Conservation (phyloP, 1,140 invertebrate genomes). For the Aporrectodea caliginosa region DNA sequence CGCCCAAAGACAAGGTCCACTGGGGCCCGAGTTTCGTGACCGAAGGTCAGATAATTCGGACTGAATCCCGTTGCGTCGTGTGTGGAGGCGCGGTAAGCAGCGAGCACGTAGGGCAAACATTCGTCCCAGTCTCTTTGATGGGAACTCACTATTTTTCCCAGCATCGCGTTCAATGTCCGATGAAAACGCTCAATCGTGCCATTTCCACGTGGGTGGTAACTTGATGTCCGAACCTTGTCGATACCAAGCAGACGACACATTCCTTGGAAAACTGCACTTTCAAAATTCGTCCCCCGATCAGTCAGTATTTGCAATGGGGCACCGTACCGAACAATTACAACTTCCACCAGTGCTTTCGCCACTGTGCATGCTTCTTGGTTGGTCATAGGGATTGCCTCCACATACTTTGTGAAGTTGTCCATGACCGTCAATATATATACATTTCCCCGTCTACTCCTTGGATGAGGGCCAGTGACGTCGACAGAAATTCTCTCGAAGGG, state of each 20-base stretch:
- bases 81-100: not conserved
- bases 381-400: conserved; percentile 47
- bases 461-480: too few species aligned
- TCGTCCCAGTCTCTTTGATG: not conserved
- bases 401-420: too few species aligned
- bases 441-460: too few species aligned
- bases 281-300: conserved; percentile 47
- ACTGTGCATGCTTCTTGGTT: conserved; percentile 50
- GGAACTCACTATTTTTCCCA: not conserved
- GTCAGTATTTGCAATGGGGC: conserved; percentile 46
- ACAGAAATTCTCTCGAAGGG: too few species aligned
- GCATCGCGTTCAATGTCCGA: conserved; percentile 14
- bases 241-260: conserved; percentile 34
- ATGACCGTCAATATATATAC: conserved; percentile 48
- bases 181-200: conserved; percentile 31
- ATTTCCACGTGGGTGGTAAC: conserved; percentile 39
- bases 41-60: not conserved
- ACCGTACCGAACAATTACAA: conserved; percentile 50
- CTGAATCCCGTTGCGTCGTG: not conserved
- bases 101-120: not conserved
- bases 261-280: conserved; percentile 34
- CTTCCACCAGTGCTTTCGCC: conserved; percentile 45
- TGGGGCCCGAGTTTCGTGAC: not conserved
- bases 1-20: not conserved
- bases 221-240: conserved; percentile 34